These are phyloP conservation scores for Hydroisotoma schaefferi DNA, from an alignment of 2,888 invertebrate species.

Conservation along the genomic window DNA sequence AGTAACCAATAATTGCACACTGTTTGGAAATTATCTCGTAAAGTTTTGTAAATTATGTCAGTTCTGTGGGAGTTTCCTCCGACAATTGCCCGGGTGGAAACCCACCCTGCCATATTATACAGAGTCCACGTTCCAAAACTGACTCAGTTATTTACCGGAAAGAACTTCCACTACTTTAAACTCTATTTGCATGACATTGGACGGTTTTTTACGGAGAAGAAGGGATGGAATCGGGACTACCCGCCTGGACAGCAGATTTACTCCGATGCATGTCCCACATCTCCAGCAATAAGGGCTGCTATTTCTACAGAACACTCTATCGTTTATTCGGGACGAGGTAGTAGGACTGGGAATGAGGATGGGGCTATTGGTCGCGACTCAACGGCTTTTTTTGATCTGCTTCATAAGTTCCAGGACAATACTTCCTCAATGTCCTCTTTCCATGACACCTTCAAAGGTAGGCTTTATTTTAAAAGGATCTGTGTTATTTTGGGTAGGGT, in stretches of 20 bases:
- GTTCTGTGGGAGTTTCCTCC: conserved; percentile 1
- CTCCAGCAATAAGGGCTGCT: background rate
- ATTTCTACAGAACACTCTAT: conserved; percentile 15
- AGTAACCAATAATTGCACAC: too few relatives aligned
- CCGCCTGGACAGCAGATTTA: conserved; percentile 14
- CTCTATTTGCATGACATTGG: conserved; percentile 10
- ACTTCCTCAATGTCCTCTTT: background rate
- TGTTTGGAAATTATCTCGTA: too few relatives aligned
- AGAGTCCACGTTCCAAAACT: conserved; percentile 13
- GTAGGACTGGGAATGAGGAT: conserved; percentile 5
- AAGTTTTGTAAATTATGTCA: too few relatives aligned
- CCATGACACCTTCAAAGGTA: too few relatives aligned
- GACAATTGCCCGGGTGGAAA: background rate
- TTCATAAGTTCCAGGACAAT: background rate
- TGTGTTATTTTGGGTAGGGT: too few relatives aligned
- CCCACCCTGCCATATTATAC: conserved; percentile 1
- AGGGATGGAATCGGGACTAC: conserved; percentile 11
- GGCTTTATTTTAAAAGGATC: too few relatives aligned
- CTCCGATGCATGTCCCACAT: conserved; percentile 7
- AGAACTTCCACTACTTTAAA: conserved; percentile 17
- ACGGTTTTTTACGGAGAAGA: conserved; percentile 2
- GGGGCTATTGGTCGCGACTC: conserved; percentile 1
- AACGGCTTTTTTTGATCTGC: conserved; percentile 10
- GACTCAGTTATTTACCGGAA: conserved; percentile 8
- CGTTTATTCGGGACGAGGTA: conserved; percentile 6